Evolutionary conservation across 2,797 vertebrate genomes (phyloP), one percentile per base, ranked within the genome.

Genomic region (Alexandromys oeconomus): DNA sequence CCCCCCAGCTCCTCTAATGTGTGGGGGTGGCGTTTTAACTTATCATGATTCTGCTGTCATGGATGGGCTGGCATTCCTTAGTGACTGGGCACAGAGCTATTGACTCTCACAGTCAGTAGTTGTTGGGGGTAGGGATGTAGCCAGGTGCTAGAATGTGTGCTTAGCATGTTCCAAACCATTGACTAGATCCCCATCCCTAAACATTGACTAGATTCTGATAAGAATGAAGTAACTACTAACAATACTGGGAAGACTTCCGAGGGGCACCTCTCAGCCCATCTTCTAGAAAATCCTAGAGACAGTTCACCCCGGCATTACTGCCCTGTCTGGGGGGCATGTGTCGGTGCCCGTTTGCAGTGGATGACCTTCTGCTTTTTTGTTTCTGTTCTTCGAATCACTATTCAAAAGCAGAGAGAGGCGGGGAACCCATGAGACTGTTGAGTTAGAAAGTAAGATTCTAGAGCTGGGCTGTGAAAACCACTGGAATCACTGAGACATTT

Each of bases 141-240:
- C 46, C 29, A 25, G 63, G 12, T n/a, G 21, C 6, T 51, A 69
- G 82, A 69, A 46, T 86, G 31, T n/a, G 6, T 51, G 63, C 29
- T n/a, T 69, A 51, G 43, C 3, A 15, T 65, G 65, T 59, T 29
- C n/a, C 59, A 67, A 23, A 13, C 8, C 13, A 29, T 54, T 31
- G 27, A 37, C 54, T 54, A 21, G n/a, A 78, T 46, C 37, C 9
- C 63, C 29, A 59, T 0, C 43, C 15, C 29, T 29, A 73, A 71
- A 61, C 7, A 51, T 13, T 51, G 48, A 51, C 48, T 51, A 51
- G 48, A 51, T 51, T 51, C 48, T 51, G 13, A n/a, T n/a, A 51
- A 88, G 78, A 77, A 46, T 95, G 25, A 92, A 65, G 59, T 57
- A 88, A 51, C 7, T 85, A 92, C 73, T 92, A 54, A 51, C 11